Base-by-base conservation (phyloP, 2,797 vertebrate genomes). In the Neostethus bicornis region DNA sequence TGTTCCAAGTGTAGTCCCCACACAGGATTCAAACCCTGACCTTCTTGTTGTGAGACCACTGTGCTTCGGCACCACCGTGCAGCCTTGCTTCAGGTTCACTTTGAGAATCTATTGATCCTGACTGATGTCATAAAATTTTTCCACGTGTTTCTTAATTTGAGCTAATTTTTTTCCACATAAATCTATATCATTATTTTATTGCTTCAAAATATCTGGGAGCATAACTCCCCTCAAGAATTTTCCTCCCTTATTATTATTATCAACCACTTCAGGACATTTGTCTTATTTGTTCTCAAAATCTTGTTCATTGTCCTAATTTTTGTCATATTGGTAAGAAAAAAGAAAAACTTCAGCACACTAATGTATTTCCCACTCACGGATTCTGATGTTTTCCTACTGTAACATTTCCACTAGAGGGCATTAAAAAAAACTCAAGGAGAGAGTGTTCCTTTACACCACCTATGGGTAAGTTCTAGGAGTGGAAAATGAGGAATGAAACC, bases 321-420 rank as follows among this genome's bases (percentile, higher is more conserved):
- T 6, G 19, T 10, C 3, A 41, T 4, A 12, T 21, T 38, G 41
- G 5, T 11, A 41, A 42, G 8, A 39, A 19, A 35, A 19, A 9
- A 19, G 19, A 10, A 41, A 41, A 41, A 41, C 17, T 11, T 10
- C 10, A n/a, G 16, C n/a, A 20, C 42, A 55, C 56, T 38, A 37
- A 13, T 12, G 26, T 39, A 64, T 70, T 63, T 60, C 68, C 43
- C 35, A 34, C 25, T 59, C 54, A 13, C 49, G 61, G 52, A 16
- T 50, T 20, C 5, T 13, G 20, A 19, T 53, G 61, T 51, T 46
- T 26, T 13, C 11, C 24, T 54, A 26, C n/a, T 41, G 39, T 17
- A 45, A 59, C 13, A 50, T 47, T 66, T 71, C 75, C 82, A 80
- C 79, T 61, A 79, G 81, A 79, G 84, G 79, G 71, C 75, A 50